Percentiles rank a stretch among this genome's conserved stretches.
Conservation (phyloP, 2,797 vertebrate genomes). For the Cryptoblepharus egeriae region DNA sequence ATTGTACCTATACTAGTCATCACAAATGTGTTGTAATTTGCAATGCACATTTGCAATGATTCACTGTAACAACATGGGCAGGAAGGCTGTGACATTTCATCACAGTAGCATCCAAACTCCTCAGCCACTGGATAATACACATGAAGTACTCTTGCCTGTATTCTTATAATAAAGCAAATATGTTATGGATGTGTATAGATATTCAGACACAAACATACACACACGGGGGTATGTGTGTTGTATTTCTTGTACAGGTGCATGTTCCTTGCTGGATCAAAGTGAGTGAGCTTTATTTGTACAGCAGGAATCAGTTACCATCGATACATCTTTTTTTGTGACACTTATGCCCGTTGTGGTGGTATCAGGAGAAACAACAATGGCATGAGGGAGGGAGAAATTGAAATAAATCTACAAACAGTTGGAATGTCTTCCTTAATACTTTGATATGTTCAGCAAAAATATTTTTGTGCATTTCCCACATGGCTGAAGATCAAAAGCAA, state of each 20-base stretch:
- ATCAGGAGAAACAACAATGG: background rate
- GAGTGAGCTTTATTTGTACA: background rate
- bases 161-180: too few species aligned
- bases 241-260: background rate
- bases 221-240: too few species aligned
- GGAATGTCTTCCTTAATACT: conserved; percentile 7
- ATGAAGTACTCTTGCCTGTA: too few species aligned
- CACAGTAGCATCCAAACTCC: too few species aligned
- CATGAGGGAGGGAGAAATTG: background rate
- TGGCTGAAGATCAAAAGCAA: conserved; percentile 33
- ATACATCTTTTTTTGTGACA: background rate
- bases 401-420: background rate
- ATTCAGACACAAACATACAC: too few species aligned
- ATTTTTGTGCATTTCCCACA: background rate
- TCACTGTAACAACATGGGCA: too few species aligned
- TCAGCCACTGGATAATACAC: too few species aligned
- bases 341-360: conserved; percentile 9
- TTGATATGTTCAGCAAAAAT: conserved; percentile 36
- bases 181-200: too few species aligned
- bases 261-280: background rate
- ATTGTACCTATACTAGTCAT: too few species aligned
- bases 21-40: too few species aligned
- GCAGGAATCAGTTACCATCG: background rate
- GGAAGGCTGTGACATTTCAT: too few species aligned
- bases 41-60: too few species aligned